Conservation (phyloP, 2,888 invertebrate genomes). For the Amblyjoppa fuscipennis region DNA sequence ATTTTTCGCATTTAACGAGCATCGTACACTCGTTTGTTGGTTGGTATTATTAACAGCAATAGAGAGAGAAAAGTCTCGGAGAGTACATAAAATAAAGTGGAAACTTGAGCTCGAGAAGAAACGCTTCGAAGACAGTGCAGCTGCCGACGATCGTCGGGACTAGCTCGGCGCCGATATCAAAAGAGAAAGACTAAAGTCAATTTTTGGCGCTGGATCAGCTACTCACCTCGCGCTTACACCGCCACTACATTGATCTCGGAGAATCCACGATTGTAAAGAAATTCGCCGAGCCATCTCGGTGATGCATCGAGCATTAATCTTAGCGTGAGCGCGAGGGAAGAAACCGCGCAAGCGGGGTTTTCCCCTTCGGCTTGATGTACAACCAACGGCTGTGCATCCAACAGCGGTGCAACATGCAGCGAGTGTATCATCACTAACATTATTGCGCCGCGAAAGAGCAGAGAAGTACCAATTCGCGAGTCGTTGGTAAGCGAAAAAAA, state of each 20-base stretch:
- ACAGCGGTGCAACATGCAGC: not conserved
- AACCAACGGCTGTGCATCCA: conserved; percentile 8
- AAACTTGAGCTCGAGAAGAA: conserved; percentile 51
- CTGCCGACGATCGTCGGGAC: not conserved
- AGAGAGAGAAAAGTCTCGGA: not conserved
- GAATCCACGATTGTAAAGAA: conserved; percentile 43
- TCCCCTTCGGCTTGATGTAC: conserved; percentile 23
- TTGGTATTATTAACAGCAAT: conserved; percentile 42
- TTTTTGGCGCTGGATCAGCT: conserved; percentile 18
- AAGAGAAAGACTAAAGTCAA: not conserved
- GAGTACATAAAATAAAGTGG: conserved; percentile 38
- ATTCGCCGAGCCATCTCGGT: conserved; percentile 28
- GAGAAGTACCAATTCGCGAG: conserved; percentile 59
- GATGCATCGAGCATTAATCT: conserved; percentile 28
- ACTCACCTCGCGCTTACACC: not conserved
- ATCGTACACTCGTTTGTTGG: conserved; percentile 51
- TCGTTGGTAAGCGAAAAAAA: conserved; percentile 26
- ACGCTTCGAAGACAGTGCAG: not conserved
- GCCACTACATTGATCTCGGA: not conserved
- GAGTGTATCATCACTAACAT: conserved; percentile 47
- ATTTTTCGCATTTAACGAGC: conserved; percentile 56
- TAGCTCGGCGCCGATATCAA: not conserved
- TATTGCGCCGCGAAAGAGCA: conserved; percentile 47
- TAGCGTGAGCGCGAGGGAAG: conserved; percentile 26
- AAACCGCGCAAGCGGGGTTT: conserved; percentile 3